Percentiles rank a stretch among this genome's conserved stretches.
phyloP scores from a whole-genome alignment of 2,888 invertebrate species.

The Stenotaenia linearis region DNA sequence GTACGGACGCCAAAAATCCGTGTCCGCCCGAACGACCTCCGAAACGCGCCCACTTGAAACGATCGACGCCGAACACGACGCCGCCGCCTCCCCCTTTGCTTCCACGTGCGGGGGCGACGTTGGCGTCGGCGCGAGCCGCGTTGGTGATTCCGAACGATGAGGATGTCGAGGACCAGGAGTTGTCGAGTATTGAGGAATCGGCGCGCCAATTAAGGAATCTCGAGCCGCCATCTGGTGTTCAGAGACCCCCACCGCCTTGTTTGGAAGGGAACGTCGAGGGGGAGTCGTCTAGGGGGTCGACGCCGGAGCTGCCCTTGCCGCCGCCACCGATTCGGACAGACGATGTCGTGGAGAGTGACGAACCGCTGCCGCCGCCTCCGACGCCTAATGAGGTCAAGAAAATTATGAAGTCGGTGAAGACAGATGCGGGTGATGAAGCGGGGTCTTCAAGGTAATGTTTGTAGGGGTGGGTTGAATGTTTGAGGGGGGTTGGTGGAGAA shows the following conservation, averaged over 20 bases:
- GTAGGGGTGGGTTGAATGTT: background rate
- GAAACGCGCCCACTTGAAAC: conserved; percentile 63
- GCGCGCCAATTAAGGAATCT: conserved; percentile 36
- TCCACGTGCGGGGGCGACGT: background rate
- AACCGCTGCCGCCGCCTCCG: conserved; percentile 62
- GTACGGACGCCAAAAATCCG: background rate
- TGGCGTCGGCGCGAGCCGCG: background rate
- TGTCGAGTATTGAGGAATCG: conserved; percentile 36
- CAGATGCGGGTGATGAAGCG: background rate
- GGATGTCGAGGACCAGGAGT: conserved; percentile 31
- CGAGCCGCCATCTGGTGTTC: conserved; percentile 46
- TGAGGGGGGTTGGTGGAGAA: background rate
- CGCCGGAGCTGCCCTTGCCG: conserved; percentile 52
- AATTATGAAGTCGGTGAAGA: background rate
- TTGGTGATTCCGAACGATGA: conserved; percentile 13
- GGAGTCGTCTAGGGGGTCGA: conserved; percentile 33
- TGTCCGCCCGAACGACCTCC: conserved; percentile 62
- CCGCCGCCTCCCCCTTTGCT: conserved; percentile 33
- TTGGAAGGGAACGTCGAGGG: background rate
- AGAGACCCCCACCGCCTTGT: conserved; percentile 28
- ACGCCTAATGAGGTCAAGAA: conserved; percentile 47
- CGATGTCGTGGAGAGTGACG: conserved; percentile 55
- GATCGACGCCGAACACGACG: conserved; percentile 24
- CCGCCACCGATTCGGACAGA: conserved; percentile 53
- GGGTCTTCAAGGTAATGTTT: background rate